Percentiles rank a stretch among this genome's conserved stretches.
phyloP scores from a whole-genome alignment of 2,888 invertebrate genomes.

The Unio pictorum region DNA sequence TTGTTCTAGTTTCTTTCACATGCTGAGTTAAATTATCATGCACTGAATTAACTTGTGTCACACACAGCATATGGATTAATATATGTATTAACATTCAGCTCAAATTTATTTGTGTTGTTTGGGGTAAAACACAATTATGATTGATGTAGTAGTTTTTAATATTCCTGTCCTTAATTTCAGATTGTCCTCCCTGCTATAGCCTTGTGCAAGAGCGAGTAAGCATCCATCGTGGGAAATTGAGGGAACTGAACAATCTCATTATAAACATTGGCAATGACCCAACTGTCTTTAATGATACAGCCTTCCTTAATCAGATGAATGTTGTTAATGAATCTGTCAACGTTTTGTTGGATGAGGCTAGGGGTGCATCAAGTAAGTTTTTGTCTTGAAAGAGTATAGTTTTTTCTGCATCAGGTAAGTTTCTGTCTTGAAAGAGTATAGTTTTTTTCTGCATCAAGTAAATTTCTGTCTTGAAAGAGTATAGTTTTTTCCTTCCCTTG shows the following conservation, averaged over 20 bases:
- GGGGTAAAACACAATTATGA: not conserved
- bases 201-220: slow-evolving; percentile 90
- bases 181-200: slow-evolving; percentile 95
- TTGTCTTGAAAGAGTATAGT: not conserved
- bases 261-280: slow-evolving; percentile 94
- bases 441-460: slow-evolving; percentile 42
- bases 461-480: slow-evolving; percentile 20
- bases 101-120: not conserved
- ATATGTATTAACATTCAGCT: too few relatives aligned
- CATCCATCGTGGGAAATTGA: slow-evolving; percentile 70
- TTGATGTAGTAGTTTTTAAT: not conserved
- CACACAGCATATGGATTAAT: too few relatives aligned
- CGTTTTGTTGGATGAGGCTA: slow-evolving; percentile 82
- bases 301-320: slow-evolving; percentile 88
- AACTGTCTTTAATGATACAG: slow-evolving; percentile 89
- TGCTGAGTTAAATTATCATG: not conserved
- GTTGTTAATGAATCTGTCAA: slow-evolving; percentile 85
- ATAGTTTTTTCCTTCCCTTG: too few relatives aligned
- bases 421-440: not conserved
- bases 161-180: slow-evolving; percentile 30
- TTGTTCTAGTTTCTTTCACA: not conserved
- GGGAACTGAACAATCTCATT: slow-evolving; percentile 82
- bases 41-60: too few relatives aligned
- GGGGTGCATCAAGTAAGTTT: slow-evolving; percentile 67
- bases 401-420: slow-evolving; percentile 45